Conservation (phyloP, 2,888 invertebrate species). For the Acronicta leporina region DNA sequence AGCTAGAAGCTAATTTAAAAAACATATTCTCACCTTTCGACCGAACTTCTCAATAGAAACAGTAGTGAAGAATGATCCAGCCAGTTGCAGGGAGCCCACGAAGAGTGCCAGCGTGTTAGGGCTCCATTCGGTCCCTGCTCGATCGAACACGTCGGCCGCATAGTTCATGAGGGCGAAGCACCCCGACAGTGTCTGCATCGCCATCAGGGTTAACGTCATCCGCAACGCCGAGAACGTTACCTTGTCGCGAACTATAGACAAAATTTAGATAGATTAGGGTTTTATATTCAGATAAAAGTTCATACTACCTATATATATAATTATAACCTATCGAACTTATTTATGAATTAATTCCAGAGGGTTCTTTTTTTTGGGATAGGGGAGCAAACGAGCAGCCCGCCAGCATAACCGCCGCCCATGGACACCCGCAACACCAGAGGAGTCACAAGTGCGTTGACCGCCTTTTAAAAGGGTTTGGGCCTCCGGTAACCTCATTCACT, state of each 20-base stretch:
- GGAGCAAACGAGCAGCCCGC: too few species aligned
- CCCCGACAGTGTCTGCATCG: conserved; percentile 78
- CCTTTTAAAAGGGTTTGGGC: too few species aligned
- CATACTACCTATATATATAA: too few species aligned
- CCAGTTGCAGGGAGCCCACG: conserved; percentile 73
- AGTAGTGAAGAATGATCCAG: conserved; percentile 76
- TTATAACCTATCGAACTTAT: too few species aligned
- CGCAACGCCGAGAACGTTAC: conserved; percentile 74
- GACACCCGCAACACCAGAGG: too few species aligned
- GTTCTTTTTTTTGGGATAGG: too few species aligned
- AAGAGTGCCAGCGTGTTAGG: conserved; percentile 74
- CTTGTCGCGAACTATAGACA: conserved; percentile 68
- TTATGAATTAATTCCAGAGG: too few species aligned
- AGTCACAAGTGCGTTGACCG: too few species aligned
- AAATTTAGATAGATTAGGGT: neutral
- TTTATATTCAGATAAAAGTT: neutral
- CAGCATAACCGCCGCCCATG: too few species aligned
- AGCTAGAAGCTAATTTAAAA: neutral
- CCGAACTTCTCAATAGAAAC: conserved; percentile 78
- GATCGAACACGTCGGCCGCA: conserved; percentile 76
- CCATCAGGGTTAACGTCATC: conserved; percentile 73
- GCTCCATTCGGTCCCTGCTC: conserved; percentile 87
- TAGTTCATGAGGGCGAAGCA: conserved; percentile 83
- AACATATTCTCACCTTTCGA: conserved; percentile 66
- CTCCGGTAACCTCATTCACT: too few species aligned